Percentiles rank a stretch among this genome's conserved stretches.
Evolutionary conservation across 2,113 vertebrate species (phyloP).

Genomic region (Saguinus imperator): DNA sequence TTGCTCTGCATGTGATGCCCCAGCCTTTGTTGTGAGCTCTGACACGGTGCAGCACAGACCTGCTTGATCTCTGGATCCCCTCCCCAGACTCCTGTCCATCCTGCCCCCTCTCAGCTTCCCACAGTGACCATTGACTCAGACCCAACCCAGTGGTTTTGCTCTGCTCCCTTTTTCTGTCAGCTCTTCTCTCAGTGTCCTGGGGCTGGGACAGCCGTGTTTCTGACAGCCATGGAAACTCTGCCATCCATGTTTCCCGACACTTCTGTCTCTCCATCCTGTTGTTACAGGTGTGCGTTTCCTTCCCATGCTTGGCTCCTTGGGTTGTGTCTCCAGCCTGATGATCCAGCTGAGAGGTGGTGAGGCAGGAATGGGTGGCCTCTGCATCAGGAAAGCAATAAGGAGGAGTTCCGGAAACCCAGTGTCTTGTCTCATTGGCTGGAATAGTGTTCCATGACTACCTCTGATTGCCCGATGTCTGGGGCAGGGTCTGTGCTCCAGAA

Average conservation of each 20-base stretch:
- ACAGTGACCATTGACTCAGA: too few species aligned
- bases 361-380: background rate
- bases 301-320: rapidly evolving
- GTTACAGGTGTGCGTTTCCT: background rate
- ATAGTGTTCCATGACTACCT: rapidly evolving
- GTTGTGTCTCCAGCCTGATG: background rate
- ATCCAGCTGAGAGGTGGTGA: background rate
- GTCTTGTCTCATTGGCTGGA: background rate
- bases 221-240: too few species aligned
- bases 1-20: background rate
- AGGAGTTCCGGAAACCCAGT: background rate
- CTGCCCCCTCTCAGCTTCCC: background rate
- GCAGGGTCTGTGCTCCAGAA: background rate
- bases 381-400: background rate
- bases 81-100: background rate
- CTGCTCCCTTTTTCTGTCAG: background rate
- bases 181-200: background rate
- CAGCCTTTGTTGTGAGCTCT: background rate
- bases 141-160: too few species aligned
- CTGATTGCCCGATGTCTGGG: background rate
- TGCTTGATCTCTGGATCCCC: background rate
- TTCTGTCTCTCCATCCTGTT: background rate
- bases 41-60: rapidly evolving
- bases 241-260: background rate
- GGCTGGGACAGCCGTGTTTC: background rate